phyloP scores from a whole-genome alignment of 2,797 vertebrate genomes.

The Hafferia zeledoni region DNA sequence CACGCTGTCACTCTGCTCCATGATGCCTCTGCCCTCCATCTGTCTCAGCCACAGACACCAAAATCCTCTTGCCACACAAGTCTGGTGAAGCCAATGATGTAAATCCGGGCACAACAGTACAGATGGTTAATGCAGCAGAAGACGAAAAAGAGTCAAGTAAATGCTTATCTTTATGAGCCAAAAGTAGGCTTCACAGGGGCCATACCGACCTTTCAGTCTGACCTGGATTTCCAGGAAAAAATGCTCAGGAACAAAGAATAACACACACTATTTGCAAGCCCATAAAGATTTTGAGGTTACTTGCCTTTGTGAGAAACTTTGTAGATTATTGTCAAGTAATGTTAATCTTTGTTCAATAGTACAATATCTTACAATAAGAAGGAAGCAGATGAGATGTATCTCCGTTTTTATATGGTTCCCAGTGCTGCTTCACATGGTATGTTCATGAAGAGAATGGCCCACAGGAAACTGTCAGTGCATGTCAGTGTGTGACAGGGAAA shows the following conservation, averaged over 20 bases:
- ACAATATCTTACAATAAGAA: not conserved
- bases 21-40: rapidly evolving
- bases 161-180: not conserved
- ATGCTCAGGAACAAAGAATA: not conserved
- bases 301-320: not conserved
- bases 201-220: rapidly evolving
- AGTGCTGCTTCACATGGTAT: not conserved
- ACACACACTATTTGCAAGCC: not conserved
- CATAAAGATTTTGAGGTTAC: rapidly evolving
- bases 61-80: not conserved
- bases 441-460: not conserved
- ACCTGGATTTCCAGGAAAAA: not conserved
- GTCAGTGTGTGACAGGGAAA: not conserved
- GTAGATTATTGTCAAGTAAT: not conserved
- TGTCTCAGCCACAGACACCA: rapidly evolving
- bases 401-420: not conserved
- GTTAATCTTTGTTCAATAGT: not conserved
- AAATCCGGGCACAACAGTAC: not conserved
- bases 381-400: not conserved
- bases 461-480: not conserved
- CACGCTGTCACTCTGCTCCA: rapidly evolving
- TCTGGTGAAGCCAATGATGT: not conserved
- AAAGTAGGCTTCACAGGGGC: not conserved
- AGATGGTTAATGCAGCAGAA: not conserved
- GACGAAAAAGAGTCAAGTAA: not conserved